phyloP scores from a whole-genome alignment of 2,113 vertebrate genomes.

The Amblyornis subalaris region DNA sequence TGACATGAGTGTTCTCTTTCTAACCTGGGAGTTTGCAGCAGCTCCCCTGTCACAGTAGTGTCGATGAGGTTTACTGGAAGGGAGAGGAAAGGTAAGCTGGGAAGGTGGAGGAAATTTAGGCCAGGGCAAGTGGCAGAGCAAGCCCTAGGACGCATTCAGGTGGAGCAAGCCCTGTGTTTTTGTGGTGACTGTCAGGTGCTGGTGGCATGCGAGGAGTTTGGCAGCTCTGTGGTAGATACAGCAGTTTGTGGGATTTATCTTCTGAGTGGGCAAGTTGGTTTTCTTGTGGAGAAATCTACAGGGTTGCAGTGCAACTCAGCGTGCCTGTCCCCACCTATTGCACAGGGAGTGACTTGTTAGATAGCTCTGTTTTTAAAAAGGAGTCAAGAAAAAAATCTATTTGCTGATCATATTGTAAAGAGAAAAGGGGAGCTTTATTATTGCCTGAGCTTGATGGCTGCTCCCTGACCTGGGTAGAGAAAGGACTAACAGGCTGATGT shows the following conservation, averaged over 20 bases:
- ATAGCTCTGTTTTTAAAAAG: background rate
- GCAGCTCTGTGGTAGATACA: background rate
- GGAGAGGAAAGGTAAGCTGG: background rate
- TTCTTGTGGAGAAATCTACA: background rate
- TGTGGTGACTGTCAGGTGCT: background rate
- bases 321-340: background rate
- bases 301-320: fast-evolving
- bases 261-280: background rate
- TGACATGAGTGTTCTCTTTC: background rate
- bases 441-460: background rate
- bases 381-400: background rate
- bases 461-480: background rate
- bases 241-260: background rate
- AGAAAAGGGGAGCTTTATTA: background rate
- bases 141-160: background rate
- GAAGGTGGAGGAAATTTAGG: background rate
- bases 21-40: background rate
- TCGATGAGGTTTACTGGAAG: background rate
- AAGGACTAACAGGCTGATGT: background rate
- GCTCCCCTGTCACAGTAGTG: background rate
- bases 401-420: background rate
- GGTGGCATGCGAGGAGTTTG: background rate
- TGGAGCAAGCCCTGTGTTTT: background rate
- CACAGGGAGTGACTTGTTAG: background rate
- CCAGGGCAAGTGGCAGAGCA: background rate